phyloP scores from a whole-genome alignment of 2,113 vertebrate genomes.

The Collichthys lucidus region DNA sequence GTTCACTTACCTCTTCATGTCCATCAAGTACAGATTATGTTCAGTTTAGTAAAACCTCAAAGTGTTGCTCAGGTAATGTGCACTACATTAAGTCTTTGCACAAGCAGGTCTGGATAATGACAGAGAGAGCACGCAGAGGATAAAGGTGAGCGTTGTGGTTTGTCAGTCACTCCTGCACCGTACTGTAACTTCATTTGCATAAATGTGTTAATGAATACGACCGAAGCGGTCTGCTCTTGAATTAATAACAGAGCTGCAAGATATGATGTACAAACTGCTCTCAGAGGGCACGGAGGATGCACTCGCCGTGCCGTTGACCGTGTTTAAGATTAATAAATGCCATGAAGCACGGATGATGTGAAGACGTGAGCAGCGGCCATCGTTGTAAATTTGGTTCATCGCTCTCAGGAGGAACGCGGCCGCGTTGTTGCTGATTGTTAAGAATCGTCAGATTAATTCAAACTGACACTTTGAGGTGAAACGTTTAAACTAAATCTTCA shows the following conservation, averaged over 20 bases:
- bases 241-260: conserved; percentile 6
- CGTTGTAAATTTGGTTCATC: neutral
- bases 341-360: neutral
- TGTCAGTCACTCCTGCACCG: neutral
- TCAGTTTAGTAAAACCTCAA: neutral
- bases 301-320: neutral
- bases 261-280: conserved; percentile 15
- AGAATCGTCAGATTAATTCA: conserved; percentile 6
- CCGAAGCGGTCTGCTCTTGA: conserved; percentile 1
- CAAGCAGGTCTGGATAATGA: neutral
- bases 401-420: neutral
- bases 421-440: neutral
- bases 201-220: neutral
- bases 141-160: neutral
- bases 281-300: neutral
- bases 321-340: neutral
- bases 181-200: conserved; percentile 15
- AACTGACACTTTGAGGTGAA: neutral
- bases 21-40: neutral
- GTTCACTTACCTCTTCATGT: neutral
- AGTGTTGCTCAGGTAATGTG: neutral
- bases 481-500: conserved; percentile 4
- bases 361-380: neutral
- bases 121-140: neutral
- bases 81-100: neutral